Evolutionary conservation across 2,888 invertebrate genomes (phyloP), one percentile per base, ranked within the genome.

Genomic region (Limnephilus rhombicus): DNA sequence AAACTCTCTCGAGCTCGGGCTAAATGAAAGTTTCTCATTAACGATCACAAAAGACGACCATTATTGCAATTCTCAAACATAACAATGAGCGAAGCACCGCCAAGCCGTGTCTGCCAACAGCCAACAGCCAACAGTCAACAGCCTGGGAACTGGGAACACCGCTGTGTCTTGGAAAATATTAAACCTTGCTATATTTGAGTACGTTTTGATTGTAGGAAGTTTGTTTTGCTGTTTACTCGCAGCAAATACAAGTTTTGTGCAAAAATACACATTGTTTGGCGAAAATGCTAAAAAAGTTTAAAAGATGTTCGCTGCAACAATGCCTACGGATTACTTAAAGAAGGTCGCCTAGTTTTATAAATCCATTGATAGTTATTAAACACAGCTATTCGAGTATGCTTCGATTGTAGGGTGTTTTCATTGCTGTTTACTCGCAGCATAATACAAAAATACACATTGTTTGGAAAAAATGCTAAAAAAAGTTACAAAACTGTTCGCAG

Each of bases 21-120:
- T 81, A 92, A 92, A 92, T 92, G 81, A 92, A 92, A 92, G 90
- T 92, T 92, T 92, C 90, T 90, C 92, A 92, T 92, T 92, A 92
- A 85, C 41, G 90, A 90, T 53, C 89, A 90, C 92, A 92, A 89
- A 92, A 90, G 90, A 81, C 37, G 29, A 49, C 85, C 92, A 83
- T 90, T 90, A 90, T 90, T 90, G 90, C 90, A 90, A 68, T 90
- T 85, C 90, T 90, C 90, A 68, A 82, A 85, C 90, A 68, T 83
- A 90, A 90, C 90, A 90, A 90, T 82, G 90, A 90, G 82, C 13
- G 90, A 90, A 49, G 29, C 31, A 45, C 68, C 68, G n/a, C 68
- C 53, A 18, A 53, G 53, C 18, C 68, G n/a, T 68, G 68, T 68
- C 68, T 82, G 82, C 31, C 90, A 82, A 90, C 82, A 81, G 68